These are phyloP conservation scores for Ochropleura leucogaster DNA, from an alignment of 2,888 invertebrate genomes.

Conservation along the genomic window DNA sequence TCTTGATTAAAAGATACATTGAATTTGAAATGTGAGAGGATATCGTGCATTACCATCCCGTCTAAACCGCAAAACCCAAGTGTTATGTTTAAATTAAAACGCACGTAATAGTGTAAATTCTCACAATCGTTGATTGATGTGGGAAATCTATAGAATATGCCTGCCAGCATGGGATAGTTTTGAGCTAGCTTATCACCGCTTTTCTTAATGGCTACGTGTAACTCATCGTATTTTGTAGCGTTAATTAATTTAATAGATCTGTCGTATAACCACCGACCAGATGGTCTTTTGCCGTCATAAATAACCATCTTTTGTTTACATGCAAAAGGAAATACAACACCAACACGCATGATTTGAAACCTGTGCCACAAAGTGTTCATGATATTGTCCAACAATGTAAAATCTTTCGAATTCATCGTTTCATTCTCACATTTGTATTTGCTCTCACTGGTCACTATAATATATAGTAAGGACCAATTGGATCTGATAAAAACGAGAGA, in stretches of 20 bases:
- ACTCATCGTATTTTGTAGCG: constrained; percentile 46
- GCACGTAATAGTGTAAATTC: constrained; percentile 65
- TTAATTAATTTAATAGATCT: constrained; percentile 70
- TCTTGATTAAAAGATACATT: constrained; percentile 62
- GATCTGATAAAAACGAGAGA: constrained; percentile 46
- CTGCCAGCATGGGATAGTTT: constrained; percentile 72
- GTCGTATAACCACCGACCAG: constrained; percentile 64
- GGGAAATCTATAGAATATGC: constrained; percentile 76
- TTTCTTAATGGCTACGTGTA: constrained; percentile 47
- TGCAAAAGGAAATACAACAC: constrained; percentile 70
- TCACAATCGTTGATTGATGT: constrained; percentile 74
- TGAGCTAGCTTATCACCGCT: constrained; percentile 59
- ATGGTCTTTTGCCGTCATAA: constrained; percentile 66
- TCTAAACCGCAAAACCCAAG: constrained; percentile 76
- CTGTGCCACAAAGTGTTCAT: constrained; percentile 76
- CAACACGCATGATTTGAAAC: constrained; percentile 64
- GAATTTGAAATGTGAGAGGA: constrained; percentile 72
- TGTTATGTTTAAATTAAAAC: constrained; percentile 56
- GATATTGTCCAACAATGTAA: constrained; percentile 63
- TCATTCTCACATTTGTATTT: constrained; percentile 68
- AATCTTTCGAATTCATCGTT: constrained; percentile 56
- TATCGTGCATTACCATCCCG: constrained; percentile 74
- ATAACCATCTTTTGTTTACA: constrained; percentile 70
- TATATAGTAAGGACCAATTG: constrained; percentile 67
- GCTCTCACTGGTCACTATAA: constrained; percentile 66